Evolutionary conservation across 1,140 invertebrate species (phyloP).

Genomic region (Diorhabda carinulata): DNA sequence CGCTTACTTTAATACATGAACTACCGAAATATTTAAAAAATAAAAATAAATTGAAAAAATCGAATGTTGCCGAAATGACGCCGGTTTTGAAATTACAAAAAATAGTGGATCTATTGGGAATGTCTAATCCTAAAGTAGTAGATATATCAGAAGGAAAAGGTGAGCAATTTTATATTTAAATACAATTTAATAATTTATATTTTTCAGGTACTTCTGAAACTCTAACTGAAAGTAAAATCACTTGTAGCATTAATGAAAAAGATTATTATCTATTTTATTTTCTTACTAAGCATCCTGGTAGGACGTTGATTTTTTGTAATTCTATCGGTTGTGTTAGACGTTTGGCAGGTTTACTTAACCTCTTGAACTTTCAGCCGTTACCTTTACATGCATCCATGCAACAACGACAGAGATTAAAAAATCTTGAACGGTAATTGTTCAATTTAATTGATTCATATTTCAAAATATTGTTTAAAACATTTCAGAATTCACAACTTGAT

Average conservation of each 20-base stretch:
- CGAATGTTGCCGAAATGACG: constrained; percentile 61
- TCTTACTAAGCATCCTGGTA: constrained; percentile 74
- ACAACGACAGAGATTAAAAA: constrained; percentile 90
- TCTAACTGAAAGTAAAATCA: constrained; percentile 78
- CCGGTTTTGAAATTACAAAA: constrained; percentile 67
- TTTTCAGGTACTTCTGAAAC: constrained; percentile 71
- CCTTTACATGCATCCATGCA: constrained; percentile 93
- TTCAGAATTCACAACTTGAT: neutral
- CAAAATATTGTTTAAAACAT: constrained; percentile 11
- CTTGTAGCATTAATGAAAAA: constrained; percentile 75
- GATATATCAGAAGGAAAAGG: constrained; percentile 80
- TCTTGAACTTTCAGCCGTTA: constrained; percentile 75
- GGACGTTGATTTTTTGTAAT: constrained; percentile 96
- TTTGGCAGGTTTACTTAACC: constrained; percentile 74
- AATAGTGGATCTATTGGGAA: constrained; percentile 70
- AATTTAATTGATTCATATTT: constrained; percentile 6
- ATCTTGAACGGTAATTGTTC: constrained; percentile 71
- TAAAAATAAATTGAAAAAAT: constrained; percentile 52
- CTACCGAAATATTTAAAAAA: constrained; percentile 72
- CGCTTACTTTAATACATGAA: constrained; percentile 85
- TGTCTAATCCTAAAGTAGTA: constrained; percentile 87
- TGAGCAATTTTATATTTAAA: constrained; percentile 29
- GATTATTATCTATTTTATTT: constrained; percentile 95
- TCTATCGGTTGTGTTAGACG: constrained; percentile 90
- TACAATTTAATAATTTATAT: neutral